These are phyloP conservation scores for Pantherophis guttatus DNA, from an alignment of 2,113 vertebrate genomes.

Conservation along the genomic window DNA sequence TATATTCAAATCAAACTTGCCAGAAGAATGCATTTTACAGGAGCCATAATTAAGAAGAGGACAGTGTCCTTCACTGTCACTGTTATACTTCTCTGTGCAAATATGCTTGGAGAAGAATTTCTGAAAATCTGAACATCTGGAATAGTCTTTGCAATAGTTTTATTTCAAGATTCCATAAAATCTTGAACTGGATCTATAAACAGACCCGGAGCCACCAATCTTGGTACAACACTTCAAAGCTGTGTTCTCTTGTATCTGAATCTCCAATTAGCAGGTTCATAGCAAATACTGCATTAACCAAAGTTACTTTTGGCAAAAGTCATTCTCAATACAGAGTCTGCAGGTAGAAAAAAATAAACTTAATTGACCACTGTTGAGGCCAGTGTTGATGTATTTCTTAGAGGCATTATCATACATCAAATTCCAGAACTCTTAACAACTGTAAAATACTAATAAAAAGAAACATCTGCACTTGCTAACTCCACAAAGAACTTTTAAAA, in stretches of 20 bases:
- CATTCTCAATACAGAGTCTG: neutral
- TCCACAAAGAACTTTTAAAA: neutral
- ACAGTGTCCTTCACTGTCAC: neutral
- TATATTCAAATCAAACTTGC: neutral
- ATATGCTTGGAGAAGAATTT: neutral
- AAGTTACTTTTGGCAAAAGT: neutral
- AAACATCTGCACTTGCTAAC: neutral
- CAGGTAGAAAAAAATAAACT: neutral
- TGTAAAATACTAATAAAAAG: neutral
- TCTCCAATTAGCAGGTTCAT: neutral
- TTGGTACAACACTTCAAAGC: neutral
- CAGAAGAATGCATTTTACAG: neutral
- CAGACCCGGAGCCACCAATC: neutral
- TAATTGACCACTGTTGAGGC: neutral
- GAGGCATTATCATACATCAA: neutral
- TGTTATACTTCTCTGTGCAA: neutral
- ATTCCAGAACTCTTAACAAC: neutral
- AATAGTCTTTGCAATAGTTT: neutral
- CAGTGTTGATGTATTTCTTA: neutral
- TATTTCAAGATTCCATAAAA: neutral
- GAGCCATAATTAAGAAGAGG: neutral
- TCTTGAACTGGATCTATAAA: neutral
- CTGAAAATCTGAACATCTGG: no score
- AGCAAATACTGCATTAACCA: neutral
- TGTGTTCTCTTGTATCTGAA: neutral